phyloP scores from a whole-genome alignment of 2,888 invertebrate genomes.

The Cerceris rybyensis region DNA sequence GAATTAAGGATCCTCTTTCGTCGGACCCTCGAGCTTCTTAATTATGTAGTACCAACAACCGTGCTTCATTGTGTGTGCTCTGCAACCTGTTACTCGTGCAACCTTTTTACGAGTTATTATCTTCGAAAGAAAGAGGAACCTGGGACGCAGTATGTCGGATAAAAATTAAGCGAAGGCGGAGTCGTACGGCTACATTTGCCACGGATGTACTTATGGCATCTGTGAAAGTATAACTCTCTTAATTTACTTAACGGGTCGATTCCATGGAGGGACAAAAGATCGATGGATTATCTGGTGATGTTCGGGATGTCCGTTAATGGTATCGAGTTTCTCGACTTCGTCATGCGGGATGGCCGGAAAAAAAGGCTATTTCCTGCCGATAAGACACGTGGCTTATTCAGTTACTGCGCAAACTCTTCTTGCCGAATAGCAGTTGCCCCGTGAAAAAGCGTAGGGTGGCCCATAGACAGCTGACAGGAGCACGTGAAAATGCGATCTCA shows the following conservation, averaged over 20 bases:
- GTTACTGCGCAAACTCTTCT: slow-evolving; percentile 69
- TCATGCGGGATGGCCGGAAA: slow-evolving; percentile 43
- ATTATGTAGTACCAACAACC: slow-evolving; percentile 45
- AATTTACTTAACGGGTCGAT: slow-evolving; percentile 15
- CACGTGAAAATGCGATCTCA: neutral
- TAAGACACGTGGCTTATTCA: slow-evolving; percentile 69
- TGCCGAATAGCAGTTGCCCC: slow-evolving; percentile 47
- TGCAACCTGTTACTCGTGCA: slow-evolving; percentile 58
- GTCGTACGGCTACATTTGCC: slow-evolving; percentile 31
- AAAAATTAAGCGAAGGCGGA: slow-evolving; percentile 47
- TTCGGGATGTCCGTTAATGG: slow-evolving; percentile 48
- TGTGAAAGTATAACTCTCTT: slow-evolving; percentile 21
- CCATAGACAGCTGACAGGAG: slow-evolving; percentile 43
- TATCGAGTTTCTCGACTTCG: slow-evolving; percentile 57
- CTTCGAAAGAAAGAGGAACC: slow-evolving; percentile 29
- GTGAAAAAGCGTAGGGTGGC: slow-evolving; percentile 23
- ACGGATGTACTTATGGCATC: slow-evolving; percentile 1
- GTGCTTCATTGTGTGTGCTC: slow-evolving; percentile 37
- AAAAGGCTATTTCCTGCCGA: slow-evolving; percentile 69
- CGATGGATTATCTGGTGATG: slow-evolving; percentile 36
- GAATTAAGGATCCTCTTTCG: slow-evolving; percentile 51
- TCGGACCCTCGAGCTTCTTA: slow-evolving; percentile 49
- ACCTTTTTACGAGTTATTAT: slow-evolving; percentile 43
- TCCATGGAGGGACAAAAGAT: neutral
- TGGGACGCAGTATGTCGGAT: slow-evolving; percentile 21